phyloP scores from a whole-genome alignment of 2,888 invertebrate species.

The Dinocampus coccinellae region DNA sequence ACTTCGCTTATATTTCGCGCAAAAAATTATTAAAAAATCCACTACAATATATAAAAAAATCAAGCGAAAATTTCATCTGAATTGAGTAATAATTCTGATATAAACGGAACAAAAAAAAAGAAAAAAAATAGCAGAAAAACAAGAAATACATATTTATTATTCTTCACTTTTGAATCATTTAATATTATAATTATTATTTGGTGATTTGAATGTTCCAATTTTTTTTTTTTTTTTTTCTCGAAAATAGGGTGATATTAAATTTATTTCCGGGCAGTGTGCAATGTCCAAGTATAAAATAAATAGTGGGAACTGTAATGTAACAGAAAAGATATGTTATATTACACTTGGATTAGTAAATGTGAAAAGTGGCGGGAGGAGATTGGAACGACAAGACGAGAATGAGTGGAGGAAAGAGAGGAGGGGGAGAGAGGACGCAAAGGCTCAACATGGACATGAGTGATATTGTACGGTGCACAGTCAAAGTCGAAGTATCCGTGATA shows the following conservation, averaged over 20 bases:
- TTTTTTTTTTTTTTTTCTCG: too few species aligned
- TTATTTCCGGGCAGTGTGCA: background rate
- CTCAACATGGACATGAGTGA: slow-evolving; percentile 44
- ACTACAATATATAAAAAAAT: too few species aligned
- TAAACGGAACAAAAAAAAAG: too few species aligned
- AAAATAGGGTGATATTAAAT: background rate
- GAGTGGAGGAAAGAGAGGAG: too few species aligned
- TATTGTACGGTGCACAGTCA: slow-evolving; percentile 42
- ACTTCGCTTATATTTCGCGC: too few species aligned
- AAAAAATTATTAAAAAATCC: too few species aligned
- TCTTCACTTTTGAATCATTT: too few species aligned
- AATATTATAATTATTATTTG: background rate
- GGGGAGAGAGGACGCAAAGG: slow-evolving; percentile 39
- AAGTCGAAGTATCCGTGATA: slow-evolving; percentile 45
- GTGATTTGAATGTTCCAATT: background rate
- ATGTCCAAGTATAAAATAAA: background rate
- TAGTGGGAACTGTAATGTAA: slow-evolving; percentile 1
- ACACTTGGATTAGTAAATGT: background rate
- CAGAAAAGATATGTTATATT: slow-evolving; percentile 20
- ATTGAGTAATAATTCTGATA: too few species aligned
- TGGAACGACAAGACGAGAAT: slow-evolving; percentile 22
- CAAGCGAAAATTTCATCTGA: too few species aligned
- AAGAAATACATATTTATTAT: too few species aligned
- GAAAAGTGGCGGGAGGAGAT: slow-evolving; percentile 27
- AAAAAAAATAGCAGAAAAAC: too few species aligned